Base-by-base conservation (phyloP, 2,888 invertebrate species). In the Metellina segmentata region DNA sequence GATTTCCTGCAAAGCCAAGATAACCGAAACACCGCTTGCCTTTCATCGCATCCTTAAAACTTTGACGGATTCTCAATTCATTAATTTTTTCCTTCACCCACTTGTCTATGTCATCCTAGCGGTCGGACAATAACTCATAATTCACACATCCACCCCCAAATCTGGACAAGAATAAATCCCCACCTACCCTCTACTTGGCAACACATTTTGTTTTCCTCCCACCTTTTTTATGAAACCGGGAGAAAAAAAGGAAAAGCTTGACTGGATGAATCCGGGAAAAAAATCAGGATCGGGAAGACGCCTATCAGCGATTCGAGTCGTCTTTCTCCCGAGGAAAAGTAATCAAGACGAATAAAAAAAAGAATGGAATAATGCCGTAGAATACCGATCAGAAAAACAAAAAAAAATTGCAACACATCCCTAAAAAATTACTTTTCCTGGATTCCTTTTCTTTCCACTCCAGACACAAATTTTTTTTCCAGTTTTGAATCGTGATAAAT, bases 101-200 rank as follows among this genome's bases (percentile, higher is more conserved):
- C 78, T n/a, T 78, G 78, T 78, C 52, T 13, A 51, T 51, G 78
- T 78, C 51, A 78, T 51, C 78, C 11, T 19, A 51, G 49, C 8
- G 51, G 51, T n/a, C 16, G 51, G 78, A 78, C 78, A 52, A 19
- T n/a, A 78, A n/a, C 51, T 52, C 78, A 78, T 78, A 78, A 78
- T 74, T 74, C 78, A 51, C 78, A 48, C 49, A 51, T 9, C 7
- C 51, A 49, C 19, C 78, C 16, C 49, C 9, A 51, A 78, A 13
- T 51, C 78, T 78, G 16, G 78, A 78, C 78, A 78, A 52, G 52
- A 78, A 78, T 78, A 78, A 78, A 51, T 78, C 52, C 16, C 49
- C 53, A 69, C 13, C 53, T n/a, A n/a, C n/a, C 78, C 61, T 20
- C 53, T 20, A 20, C 9, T 7, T 79, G 53, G 61, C 61, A 61